Conservation (phyloP, 2,113 vertebrate species). For the Ailuropoda melanoleuca region DNA sequence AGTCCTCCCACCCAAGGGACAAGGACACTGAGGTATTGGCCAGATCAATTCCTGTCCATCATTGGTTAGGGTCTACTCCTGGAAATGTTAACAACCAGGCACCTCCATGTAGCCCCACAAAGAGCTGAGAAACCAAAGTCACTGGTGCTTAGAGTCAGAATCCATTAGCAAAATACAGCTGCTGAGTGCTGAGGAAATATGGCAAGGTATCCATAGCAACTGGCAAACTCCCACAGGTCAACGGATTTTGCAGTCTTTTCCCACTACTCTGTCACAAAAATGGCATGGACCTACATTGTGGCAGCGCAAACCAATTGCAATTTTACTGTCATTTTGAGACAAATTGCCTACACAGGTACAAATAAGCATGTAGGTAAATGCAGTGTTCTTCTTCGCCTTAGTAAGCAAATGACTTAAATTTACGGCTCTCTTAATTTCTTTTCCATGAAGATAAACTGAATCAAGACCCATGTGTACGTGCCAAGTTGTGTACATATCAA, state of each 20-base stretch:
- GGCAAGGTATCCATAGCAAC: neutral
- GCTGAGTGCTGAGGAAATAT: neutral
- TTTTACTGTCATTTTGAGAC: neutral
- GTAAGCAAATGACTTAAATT: neutral
- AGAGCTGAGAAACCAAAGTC: neutral
- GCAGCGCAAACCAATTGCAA: neutral
- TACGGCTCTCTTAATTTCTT: neutral
- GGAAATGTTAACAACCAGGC: neutral
- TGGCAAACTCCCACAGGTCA: neutral
- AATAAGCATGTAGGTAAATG: neutral
- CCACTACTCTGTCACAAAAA: neutral
- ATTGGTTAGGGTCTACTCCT: neutral
- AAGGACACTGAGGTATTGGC: neutral
- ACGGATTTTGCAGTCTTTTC: neutral
- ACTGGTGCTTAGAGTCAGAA: neutral
- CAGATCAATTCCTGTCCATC: neutral
- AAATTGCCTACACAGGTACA: neutral
- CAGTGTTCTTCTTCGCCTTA: neutral
- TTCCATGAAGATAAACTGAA: neutral
- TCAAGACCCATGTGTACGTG: neutral
- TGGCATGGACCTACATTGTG: neutral
- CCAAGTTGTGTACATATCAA: neutral
- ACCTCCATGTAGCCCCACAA: neutral
- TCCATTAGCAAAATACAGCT: neutral
- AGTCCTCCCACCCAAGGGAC: neutral